A percentile compares a stretch with the other conserved stretches of the same genome.
These are phyloP conservation scores for Toxostoma redivivum DNA, from an alignment of 2,113 vertebrate genomes.

Conservation along the genomic window DNA sequence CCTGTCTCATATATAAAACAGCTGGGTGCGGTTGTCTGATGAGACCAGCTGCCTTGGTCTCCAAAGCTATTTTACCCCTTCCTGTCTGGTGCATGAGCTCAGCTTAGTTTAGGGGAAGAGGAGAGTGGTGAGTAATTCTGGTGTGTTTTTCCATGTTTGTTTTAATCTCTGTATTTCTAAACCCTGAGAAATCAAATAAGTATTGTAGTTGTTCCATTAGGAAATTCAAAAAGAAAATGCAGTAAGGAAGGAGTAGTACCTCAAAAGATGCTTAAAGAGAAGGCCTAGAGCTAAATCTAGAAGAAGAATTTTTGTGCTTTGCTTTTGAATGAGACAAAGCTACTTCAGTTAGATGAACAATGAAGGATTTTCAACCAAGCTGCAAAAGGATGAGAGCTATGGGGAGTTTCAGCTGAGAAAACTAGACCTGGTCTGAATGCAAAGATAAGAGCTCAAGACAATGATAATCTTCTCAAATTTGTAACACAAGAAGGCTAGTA, in stretches of 20 bases:
- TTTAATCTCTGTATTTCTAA: neutral
- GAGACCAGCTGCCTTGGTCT: slow-evolving; percentile 38
- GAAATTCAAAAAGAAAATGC: neutral
- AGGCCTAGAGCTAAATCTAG: neutral
- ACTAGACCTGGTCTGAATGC: neutral
- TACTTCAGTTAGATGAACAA: neutral
- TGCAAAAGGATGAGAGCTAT: neutral
- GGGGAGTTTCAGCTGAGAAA: neutral
- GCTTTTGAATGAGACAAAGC: neutral
- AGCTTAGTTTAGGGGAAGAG: neutral
- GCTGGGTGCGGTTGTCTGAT: slow-evolving; percentile 52
- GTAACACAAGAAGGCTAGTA: neutral
- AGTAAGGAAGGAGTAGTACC: neutral
- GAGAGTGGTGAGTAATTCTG: neutral
- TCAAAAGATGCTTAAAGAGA: neutral
- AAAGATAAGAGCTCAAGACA: neutral
- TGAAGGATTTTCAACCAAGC: neutral
- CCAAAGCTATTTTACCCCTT: neutral
- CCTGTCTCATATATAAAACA: slow-evolving; percentile 59
- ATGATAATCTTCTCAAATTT: neutral
- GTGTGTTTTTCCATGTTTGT: neutral
- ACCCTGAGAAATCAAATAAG: neutral
- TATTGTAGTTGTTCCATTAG: neutral
- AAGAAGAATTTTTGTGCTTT: neutral
- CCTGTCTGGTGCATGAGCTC: neutral